phyloP scores from a whole-genome alignment of 2,888 invertebrate species.

The Drosophila mimetica region DNA sequence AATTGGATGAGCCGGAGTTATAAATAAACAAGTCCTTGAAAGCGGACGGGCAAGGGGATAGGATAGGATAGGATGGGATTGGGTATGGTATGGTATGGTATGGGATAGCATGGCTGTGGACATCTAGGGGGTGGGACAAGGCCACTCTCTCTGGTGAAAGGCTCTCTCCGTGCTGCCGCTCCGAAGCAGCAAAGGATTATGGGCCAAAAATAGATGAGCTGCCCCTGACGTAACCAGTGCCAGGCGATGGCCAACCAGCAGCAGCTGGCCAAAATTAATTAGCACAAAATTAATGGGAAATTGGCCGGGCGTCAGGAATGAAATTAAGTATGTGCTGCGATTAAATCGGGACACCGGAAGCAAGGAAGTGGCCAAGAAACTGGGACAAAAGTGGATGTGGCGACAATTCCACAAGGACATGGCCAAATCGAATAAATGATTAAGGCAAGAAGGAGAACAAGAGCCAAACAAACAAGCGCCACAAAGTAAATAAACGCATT shows the following conservation, averaged over 20 bases:
- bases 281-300: constrained; percentile 48
- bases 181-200: constrained; percentile 36
- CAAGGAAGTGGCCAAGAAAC: constrained; percentile 5
- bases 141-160: constrained; percentile 4
- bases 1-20: constrained; percentile 34
- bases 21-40: constrained; percentile 39
- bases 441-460: constrained; percentile 16
- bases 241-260: constrained; percentile 2
- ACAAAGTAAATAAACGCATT: constrained; percentile 13
- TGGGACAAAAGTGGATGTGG: background rate
- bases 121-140: constrained; percentile 27
- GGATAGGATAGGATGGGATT: background rate
- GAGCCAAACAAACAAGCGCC: constrained; percentile 26
- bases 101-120: no score
- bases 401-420: constrained; percentile 14
- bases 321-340: constrained; percentile 47
- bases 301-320: constrained; percentile 40
- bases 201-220: constrained; percentile 40
- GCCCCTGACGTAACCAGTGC: constrained; percentile 53
- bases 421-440: constrained; percentile 33
- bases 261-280: constrained; percentile 49
- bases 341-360: constrained; percentile 42
- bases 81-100: no score
- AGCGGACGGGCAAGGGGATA: background rate
- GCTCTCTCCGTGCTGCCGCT: constrained; percentile 5